Conservation (phyloP, 2,113 vertebrate species). For the Pomatorhinus ruficollis region DNA sequence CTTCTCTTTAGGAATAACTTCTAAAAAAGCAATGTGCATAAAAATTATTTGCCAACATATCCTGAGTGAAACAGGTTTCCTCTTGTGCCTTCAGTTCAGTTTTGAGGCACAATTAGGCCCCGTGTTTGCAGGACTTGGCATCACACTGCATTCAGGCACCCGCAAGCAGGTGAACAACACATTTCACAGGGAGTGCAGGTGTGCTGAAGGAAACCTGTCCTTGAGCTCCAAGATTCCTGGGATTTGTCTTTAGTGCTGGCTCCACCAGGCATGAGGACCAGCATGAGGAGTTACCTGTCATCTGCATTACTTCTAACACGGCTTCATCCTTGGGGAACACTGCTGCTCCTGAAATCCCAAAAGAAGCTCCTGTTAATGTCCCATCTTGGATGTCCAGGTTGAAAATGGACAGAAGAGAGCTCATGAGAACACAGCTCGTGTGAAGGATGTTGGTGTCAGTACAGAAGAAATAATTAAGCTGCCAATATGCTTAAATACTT, state of each 20-base stretch:
- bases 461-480: not conserved
- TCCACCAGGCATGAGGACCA: not conserved
- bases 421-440: not conserved
- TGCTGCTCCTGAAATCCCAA: slow-evolving; percentile 55
- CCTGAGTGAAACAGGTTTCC: not conserved
- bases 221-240: not conserved
- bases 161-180: not conserved
- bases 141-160: not conserved
- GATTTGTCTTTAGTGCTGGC: not conserved
- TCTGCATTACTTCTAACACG: not conserved
- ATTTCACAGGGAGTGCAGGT: not conserved
- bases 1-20: not conserved
- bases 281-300: slow-evolving; percentile 33
- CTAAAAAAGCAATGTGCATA: not conserved
- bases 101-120: not conserved
- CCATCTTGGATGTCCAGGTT: not conserved
- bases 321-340: slow-evolving; percentile 2
- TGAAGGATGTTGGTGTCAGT: not conserved
- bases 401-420: not conserved
- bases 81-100: not conserved
- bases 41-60: not conserved
- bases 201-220: not conserved
- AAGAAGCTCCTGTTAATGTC: not conserved
- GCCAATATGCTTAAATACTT: not conserved
- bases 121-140: not conserved